Percentiles rank a stretch among this genome's conserved stretches.
phyloP scores from a whole-genome alignment of 2,113 vertebrate genomes.

The Lota lota region DNA sequence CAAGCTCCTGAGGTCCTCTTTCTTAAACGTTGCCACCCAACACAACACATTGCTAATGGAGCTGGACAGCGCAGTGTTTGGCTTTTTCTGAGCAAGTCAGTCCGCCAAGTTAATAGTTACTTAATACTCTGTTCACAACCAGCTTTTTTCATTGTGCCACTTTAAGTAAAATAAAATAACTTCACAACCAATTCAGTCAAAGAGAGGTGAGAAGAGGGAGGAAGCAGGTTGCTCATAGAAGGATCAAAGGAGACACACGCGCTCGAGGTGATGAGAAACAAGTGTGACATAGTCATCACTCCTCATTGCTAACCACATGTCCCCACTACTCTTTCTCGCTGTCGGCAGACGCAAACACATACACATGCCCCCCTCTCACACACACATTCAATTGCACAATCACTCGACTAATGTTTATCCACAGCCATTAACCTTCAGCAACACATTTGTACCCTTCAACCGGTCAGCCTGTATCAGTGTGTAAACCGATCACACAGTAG shows the following conservation, averaged over 20 bases:
- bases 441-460: background rate
- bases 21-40: slow-evolving; percentile 53
- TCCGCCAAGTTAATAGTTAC: too few relatives aligned
- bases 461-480: background rate
- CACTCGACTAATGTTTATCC: background rate
- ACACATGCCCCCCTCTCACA: background rate
- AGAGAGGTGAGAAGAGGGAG: too few relatives aligned
- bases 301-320: slow-evolving; percentile 9
- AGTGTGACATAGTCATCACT: slow-evolving; percentile 15
- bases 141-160: too few relatives aligned
- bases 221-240: background rate
- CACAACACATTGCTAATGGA: too few relatives aligned
- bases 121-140: too few relatives aligned
- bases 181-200: too few relatives aligned
- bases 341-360: background rate
- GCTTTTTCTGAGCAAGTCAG: too few relatives aligned
- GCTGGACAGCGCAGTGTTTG: too few relatives aligned
- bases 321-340: too few relatives aligned
- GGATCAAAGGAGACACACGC: too few relatives aligned
- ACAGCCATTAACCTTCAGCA: slow-evolving; percentile 1
- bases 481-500: too few relatives aligned
- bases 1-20: slow-evolving; percentile 59
- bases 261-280: background rate
- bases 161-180: too few relatives aligned
- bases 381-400: background rate